Conservation (phyloP, 2,797 vertebrate genomes). For the Gobio occitaniae region DNA sequence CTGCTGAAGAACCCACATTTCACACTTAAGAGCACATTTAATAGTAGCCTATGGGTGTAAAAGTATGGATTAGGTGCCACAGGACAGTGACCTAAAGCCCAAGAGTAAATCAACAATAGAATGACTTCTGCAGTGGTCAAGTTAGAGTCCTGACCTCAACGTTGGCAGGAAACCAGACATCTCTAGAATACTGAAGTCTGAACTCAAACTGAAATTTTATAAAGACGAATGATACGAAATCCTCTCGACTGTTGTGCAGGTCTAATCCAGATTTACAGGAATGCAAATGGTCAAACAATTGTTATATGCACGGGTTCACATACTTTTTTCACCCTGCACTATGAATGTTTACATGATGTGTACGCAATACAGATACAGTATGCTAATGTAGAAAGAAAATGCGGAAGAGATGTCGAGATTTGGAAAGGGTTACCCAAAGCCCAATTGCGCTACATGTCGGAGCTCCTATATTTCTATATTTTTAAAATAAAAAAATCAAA, state of each 20-base stretch:
- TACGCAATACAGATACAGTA: background rate
- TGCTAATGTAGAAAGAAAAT: background rate
- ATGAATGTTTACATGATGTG: background rate
- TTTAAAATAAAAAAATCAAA: background rate
- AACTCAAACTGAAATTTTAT: background rate
- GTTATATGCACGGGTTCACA: background rate
- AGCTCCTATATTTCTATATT: background rate
- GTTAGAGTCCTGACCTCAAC: conserved; percentile 20
- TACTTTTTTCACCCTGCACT: background rate
- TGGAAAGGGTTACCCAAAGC: background rate
- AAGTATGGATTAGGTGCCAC: background rate
- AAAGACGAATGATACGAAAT: background rate
- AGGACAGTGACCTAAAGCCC: conserved; percentile 11
- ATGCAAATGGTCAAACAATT: background rate
- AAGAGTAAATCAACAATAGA: conserved; percentile 13
- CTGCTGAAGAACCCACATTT: background rate
- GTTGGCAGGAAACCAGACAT: background rate
- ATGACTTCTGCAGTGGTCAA: conserved; percentile 5
- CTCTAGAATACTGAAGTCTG: background rate
- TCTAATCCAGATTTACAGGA: background rate
- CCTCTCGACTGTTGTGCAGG: too few species aligned
- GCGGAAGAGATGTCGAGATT: background rate
- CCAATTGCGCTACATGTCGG: background rate
- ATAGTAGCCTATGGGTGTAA: background rate
- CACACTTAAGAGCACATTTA: background rate